Evolutionary conservation across 2,888 invertebrate genomes (phyloP).

Genomic region (Drosophila fulvimacula): DNA sequence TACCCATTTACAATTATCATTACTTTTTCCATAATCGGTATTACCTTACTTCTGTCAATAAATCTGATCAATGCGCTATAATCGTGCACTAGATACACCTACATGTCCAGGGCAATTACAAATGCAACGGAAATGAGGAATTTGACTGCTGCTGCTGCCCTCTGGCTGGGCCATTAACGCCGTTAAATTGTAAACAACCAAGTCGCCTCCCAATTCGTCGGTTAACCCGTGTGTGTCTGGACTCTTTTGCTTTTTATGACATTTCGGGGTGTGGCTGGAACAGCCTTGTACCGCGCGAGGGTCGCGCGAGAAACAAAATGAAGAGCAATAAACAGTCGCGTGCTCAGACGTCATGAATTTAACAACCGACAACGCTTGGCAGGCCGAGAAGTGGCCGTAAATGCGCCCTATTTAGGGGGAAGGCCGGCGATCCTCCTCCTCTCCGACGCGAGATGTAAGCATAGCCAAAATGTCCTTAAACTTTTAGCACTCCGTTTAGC

Average conservation of each 20-base stretch:
- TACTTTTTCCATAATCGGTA: no score
- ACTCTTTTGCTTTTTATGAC: constrained; percentile 24
- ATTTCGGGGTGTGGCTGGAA: constrained; percentile 39
- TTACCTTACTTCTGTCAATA: not conserved
- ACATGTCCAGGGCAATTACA: constrained; percentile 1
- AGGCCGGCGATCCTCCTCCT: not conserved
- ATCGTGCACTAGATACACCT: not conserved
- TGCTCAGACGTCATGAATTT: constrained; percentile 73
- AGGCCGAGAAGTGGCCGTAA: constrained; percentile 32
- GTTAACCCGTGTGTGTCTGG: constrained; percentile 18
- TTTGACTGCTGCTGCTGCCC: constrained; percentile 23
- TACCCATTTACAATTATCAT: no score
- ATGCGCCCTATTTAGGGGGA: constrained; percentile 1
- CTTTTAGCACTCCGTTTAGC: constrained; percentile 50
- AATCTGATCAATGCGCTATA: not conserved
- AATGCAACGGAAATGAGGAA: not conserved
- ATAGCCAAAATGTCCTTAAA: constrained; percentile 70
- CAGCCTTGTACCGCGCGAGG: not conserved
- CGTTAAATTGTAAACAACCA: constrained; percentile 58
- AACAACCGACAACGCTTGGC: constrained; percentile 41
- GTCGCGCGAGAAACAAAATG: constrained; percentile 53
- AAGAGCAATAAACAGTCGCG: constrained; percentile 69
- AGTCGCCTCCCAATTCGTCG: constrained; percentile 16
- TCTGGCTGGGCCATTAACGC: constrained; percentile 61
- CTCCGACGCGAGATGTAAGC: constrained; percentile 46